Conservation (phyloP, 2,888 invertebrate genomes). For the Chymomyza caudatula region DNA sequence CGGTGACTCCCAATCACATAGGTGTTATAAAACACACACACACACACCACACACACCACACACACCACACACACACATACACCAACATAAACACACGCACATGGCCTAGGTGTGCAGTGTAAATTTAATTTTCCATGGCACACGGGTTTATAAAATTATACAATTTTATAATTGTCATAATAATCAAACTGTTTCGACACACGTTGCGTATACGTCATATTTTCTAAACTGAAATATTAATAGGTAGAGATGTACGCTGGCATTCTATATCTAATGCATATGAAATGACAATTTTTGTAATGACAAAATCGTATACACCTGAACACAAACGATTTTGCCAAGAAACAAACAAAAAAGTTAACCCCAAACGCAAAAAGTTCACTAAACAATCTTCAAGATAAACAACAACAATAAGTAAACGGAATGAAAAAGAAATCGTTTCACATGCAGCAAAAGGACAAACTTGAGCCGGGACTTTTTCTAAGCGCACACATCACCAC, state of each 20-base stretch:
- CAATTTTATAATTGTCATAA: neutral
- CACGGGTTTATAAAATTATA: neutral
- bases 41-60: neutral
- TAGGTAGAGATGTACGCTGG: neutral
- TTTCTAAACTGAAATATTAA: neutral
- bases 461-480: conserved; percentile 29
- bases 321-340: conserved; percentile 25
- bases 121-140: neutral
- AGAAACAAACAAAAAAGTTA: neutral
- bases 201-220: conserved; percentile 3
- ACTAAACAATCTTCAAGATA: conserved; percentile 58
- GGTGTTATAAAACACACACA: neutral
- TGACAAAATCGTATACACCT: conserved; percentile 5
- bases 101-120: neutral
- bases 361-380: conserved; percentile 24
- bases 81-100: neutral
- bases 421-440: neutral
- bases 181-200: neutral
- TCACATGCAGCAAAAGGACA: conserved; percentile 19
- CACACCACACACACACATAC: too few species aligned
- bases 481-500: neutral
- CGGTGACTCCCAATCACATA: neutral
- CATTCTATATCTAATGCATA: conserved; percentile 6
- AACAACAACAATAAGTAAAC: conserved; percentile 50
- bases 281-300: conserved; percentile 14